Conservation (phyloP, 1,140 invertebrate genomes). For the Linepithema humile region DNA sequence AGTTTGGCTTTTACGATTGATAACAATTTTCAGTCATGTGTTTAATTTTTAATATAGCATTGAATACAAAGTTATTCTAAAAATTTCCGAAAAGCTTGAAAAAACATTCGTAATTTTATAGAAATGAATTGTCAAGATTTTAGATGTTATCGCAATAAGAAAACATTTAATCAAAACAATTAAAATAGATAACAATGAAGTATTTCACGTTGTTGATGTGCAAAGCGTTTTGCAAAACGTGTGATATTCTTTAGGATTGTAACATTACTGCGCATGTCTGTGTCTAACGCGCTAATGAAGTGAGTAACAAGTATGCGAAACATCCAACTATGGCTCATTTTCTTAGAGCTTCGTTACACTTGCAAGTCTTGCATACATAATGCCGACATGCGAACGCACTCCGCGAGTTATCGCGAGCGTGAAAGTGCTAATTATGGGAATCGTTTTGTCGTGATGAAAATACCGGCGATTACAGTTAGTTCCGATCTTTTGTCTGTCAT, state of each 20-base stretch:
- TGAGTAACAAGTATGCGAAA: conserved; percentile 13
- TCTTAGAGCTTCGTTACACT: not conserved
- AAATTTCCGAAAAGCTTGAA: not conserved
- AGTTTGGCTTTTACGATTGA: not conserved
- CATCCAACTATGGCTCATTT: not conserved
- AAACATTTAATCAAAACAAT: not conserved
- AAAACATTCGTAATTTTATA: not conserved
- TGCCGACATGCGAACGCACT: not conserved
- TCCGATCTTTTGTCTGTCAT: conserved; percentile 9
- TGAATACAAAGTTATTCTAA: not conserved
- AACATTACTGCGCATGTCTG: not conserved
- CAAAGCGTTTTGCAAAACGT: not conserved
- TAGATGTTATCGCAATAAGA: not conserved
- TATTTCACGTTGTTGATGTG: not conserved
- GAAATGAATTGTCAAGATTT: not conserved
- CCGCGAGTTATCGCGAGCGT: not conserved
- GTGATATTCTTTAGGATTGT: not conserved
- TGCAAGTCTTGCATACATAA: not conserved
- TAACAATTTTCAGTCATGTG: not conserved
- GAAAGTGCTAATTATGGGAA: conserved; percentile 22
- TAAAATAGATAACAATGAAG: not conserved
- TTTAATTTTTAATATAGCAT: not conserved
- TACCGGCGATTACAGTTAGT: conserved; percentile 23
- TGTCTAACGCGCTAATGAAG: not conserved
- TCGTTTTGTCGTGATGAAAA: conserved; percentile 15